Base-by-base conservation (phyloP, 2,888 invertebrate genomes). In the Flexamia atlantica region DNA sequence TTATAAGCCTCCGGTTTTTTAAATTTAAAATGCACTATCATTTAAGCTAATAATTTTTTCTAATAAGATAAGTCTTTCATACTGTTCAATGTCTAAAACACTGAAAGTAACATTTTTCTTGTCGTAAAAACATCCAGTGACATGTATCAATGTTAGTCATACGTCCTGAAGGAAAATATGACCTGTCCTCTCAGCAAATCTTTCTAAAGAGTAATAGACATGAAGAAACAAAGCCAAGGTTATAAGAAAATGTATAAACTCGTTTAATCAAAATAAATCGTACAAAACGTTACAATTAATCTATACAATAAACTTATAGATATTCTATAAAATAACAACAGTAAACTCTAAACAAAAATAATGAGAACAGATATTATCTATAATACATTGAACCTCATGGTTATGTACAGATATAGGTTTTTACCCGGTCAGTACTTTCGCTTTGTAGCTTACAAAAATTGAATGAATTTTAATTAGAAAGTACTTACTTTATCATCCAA, bases 161-260 rank as follows among this genome's bases (percentile, higher is more conserved):
- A n/a, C n/a, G n/a, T n/a, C n/a, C n/a, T n/a, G n/a, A n/a, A n/a
- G n/a, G n/a, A n/a, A n/a, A n/a, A n/a, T n/a, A n/a, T n/a, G n/a
- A n/a, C n/a, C n/a, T n/a, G n/a, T n/a, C n/a, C n/a, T n/a, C n/a
- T n/a, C n/a, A n/a, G n/a, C n/a, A n/a, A n/a, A n/a, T 36, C 36
- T 9, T 9, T 4, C 36, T 36, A 53, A 53, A 53, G n/a, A 53
- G n/a, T 53, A 53, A 5, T 20, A 17, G 53, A 53, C n/a, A 70
- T 28, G 1, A 72, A 40, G 17, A 23, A 53, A 76, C 17, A 30
- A 28, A 42, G 14, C 23, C 46, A 76, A 14, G 23, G 3, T 40
- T 76, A 23, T 76, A 50, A 76, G 76, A 76, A 76, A 76, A 30
- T 42, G 76, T 76, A 76, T 76, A 76, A 76, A 76, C 76, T 76